Evolutionary conservation across 1,140 invertebrate species (phyloP), one percentile per base, ranked within the genome.

Genomic region (Philopotamus ludificatus): DNA sequence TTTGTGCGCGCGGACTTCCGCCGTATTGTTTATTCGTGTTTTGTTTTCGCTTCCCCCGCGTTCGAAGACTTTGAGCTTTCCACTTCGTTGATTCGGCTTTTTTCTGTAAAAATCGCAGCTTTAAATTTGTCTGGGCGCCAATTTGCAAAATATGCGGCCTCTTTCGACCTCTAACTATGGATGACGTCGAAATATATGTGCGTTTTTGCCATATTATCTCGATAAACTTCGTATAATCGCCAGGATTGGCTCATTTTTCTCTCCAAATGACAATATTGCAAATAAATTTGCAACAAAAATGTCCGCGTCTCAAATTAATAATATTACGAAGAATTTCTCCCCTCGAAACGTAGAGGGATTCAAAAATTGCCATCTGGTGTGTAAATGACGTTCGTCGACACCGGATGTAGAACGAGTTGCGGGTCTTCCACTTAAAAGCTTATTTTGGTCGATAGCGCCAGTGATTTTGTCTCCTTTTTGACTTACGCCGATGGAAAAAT

Each of bases 351-450:
- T 34, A 34, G 4, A 4, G 28, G 12, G 4, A 34, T 34, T 34
- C 28, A 34, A 7, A 12, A 34, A 34, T 34, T 34, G 28, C 28
- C 28, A 34, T 34, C 28, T 34, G 23, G 54, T 42, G 34, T 57
- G 54, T 15, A 28, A 42, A 57, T 58, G 12, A 28, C 44, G 57
- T 60, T 60, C 57, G 28, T 60, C 47, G 47, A 47, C 57, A 60
- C 57, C 57, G 57, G 57, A 60, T 60, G 47, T 39, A 42, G 23
- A 21, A 21, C 10, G 23, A 42, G 22, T 60, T 60, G 57, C 47
- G 41, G 57, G 57, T 60, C 57, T 60, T 60, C 57, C 8, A 42
- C 23, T 4, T 60, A 47, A 25, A 47, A 34, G 28, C 12, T 34
- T 34, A 34, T 34, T 34, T 34, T 34, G 4, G 28, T 34, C 28